A percentile compares a stretch with the other conserved stretches of the same genome.
These are phyloP conservation scores for Mus spicilegus DNA, from an alignment of 2,113 vertebrate genomes.

Conservation along the genomic window DNA sequence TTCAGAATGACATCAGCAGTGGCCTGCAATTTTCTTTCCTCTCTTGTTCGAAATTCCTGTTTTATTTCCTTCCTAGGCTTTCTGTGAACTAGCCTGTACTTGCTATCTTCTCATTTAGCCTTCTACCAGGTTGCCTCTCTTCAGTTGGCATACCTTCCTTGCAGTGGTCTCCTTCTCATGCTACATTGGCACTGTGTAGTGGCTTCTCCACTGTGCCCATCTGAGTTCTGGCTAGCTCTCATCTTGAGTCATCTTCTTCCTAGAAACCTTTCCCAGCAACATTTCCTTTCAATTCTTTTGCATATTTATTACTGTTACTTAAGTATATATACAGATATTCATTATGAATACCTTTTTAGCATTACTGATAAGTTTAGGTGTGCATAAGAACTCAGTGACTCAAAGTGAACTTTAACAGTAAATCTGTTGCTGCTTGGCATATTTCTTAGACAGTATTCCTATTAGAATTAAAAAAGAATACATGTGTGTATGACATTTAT, in stretches of 20 bases:
- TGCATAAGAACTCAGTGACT: constrained; percentile 30
- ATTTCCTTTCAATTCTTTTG: not conserved
- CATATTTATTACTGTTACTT: not conserved
- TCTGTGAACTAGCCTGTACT: not conserved
- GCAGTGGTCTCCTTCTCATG: not conserved
- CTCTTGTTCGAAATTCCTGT: not conserved
- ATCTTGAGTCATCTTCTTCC: not conserved
- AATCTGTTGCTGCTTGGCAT: not conserved
- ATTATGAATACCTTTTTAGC: not conserved
- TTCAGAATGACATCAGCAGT: not conserved
- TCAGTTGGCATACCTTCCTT: not conserved
- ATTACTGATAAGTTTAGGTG: not conserved
- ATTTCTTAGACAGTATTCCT: constrained; percentile 4
- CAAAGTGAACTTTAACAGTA: not conserved
- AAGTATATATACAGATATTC: not conserved
- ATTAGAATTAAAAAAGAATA: not conserved
- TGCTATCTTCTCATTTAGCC: not conserved
- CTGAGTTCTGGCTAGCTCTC: not conserved
- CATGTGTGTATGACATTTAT: too few relatives aligned
- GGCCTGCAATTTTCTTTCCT: not conserved
- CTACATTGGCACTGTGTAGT: not conserved
- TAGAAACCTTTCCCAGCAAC: not conserved
- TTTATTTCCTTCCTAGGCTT: not conserved
- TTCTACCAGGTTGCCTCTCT: not conserved
- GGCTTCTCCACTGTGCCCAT: not conserved